Evolutionary conservation across 1,140 invertebrate species (phyloP), one percentile per base, ranked within the genome.

Genomic region (Nasonia longicornis): DNA sequence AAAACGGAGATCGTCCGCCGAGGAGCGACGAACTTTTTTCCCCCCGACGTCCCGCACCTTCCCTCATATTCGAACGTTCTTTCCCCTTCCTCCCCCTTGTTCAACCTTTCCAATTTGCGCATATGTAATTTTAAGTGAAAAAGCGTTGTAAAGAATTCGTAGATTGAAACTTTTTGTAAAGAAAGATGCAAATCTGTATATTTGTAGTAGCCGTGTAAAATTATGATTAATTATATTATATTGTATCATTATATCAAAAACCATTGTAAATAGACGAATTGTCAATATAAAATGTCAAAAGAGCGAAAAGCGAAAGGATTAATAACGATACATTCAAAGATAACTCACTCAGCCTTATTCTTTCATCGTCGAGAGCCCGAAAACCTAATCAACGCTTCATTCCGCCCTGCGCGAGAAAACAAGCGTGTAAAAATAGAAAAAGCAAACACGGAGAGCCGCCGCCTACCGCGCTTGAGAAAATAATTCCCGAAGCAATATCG

Each of bases 241-340:
- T 77, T 77, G 80, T 88, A 89, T 86, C 84, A 89, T 86, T 86
- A 89, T 87, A 87, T 85, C 81, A 86, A 83, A 26, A 86, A 88
- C 86, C 86, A 85, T 82, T 91, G 89, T 90, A 91, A 87, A 91
- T 91, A 91, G 87, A 88, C 87, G 83, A 88, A 90, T 89, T 90
- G 89, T 90, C 90, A 88, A 90, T 89, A 88, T 86, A 87, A 89
- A 83, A 86, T 88, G 86, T 89, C 86, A 87, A 85, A 84, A 83
- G 86, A 87, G 85, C 85, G 84, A 88, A 87, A 26, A 87, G 84
- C 87, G 87, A 88, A 87, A 26, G 86, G 88, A 90, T 88, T 89
- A 90, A 90, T 88, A 90, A 90, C 87, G 87, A 90, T 89, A 87
- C 84, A 88, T 88, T 88, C 83, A 88, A 89, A 87, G 73, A 83